Conservation (phyloP, 1,140 invertebrate species). For the Drosophila erecta region DNA sequence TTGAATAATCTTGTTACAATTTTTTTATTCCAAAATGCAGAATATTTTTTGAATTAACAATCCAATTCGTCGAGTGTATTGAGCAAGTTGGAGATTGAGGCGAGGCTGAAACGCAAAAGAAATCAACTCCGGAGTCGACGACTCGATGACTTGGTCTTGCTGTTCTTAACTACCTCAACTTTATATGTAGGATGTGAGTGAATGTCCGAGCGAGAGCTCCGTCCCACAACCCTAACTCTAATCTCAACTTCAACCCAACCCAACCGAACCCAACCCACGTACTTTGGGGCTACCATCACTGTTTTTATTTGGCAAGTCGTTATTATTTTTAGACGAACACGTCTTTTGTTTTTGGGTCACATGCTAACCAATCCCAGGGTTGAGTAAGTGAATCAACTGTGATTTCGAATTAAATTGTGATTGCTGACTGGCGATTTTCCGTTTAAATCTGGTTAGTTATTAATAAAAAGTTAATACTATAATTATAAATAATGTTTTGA, state of each 20-base stretch:
- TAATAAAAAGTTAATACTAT: too few relatives aligned
- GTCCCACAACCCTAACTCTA: constrained; percentile 26
- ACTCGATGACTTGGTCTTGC: constrained; percentile 50
- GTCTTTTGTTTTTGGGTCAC: constrained; percentile 53
- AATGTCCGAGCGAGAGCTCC: constrained; percentile 51
- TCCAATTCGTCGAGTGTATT: constrained; percentile 1
- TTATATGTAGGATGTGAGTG: constrained; percentile 28
- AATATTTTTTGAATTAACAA: too few relatives aligned
- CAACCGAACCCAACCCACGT: constrained; percentile 49
- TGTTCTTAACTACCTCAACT: constrained; percentile 67
- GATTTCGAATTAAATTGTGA: constrained; percentile 28
- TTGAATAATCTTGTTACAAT: too few relatives aligned
- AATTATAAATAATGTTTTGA: too few relatives aligned
- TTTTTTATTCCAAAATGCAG: too few relatives aligned
- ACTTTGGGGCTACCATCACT: constrained; percentile 49
- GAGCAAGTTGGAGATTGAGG: constrained; percentile 24
- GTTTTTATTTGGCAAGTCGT: constrained; percentile 79
- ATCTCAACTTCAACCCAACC: constrained; percentile 19
- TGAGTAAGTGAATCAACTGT: constrained; percentile 43
- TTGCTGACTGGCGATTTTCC: background rate
- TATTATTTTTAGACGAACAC: constrained; percentile 76
- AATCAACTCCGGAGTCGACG: constrained; percentile 67
- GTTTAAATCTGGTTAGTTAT: too few relatives aligned
- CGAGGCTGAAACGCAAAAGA: constrained; percentile 67
- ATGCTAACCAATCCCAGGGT: constrained; percentile 39